Evolutionary conservation across 2,113 vertebrate genomes (phyloP), one percentile per base, ranked within the genome.

Genomic region (Pollimyrus isidori): DNA sequence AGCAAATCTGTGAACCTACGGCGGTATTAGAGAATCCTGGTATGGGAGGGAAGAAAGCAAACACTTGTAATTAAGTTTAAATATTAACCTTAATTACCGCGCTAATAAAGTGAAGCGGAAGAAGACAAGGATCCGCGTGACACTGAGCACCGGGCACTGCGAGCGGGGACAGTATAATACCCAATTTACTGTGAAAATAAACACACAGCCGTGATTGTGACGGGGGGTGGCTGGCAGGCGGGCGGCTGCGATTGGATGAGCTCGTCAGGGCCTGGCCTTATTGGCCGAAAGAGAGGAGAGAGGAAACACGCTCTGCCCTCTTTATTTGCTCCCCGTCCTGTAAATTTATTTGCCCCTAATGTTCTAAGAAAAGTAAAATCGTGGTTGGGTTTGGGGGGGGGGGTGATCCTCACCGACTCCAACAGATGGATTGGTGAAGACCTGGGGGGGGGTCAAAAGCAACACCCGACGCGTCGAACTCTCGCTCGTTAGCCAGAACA

Each of bases 181-280:
- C 30, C 52, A 56, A 84, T 84, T 56, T 56, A 56, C 49, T 56
- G 53, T 21, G 42, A 84, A 84, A 84, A 89, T 84, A 84, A 89
- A 89, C 88, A 58, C 45, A 9, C 88, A 17, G 17, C 49, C 23
- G 45, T 46, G 52, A 89, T 89, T 89, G 82, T 45, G 35, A 35
- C 35, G 35, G 35, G 35, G 35, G 35, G 35, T 35, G 35, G 35
- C 35, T 35, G 35, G 35, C 1, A 1, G 1, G 35, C 35, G 35
- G 35, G 35, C 35, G 35, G 35, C 42, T 39, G 46, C 26, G 69
- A 76, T 84, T 58, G 76, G 39, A 58, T 58, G 35, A 62, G 52
- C 50, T n/a, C 39, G 10, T 89, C 62, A 84, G 76, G 35, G 26
- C 2, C 2, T 1, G 1, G 84, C 11, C 9, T 53, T 19, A 82